phyloP scores from a whole-genome alignment of 2,888 invertebrate species.

The Thyatira batis region DNA sequence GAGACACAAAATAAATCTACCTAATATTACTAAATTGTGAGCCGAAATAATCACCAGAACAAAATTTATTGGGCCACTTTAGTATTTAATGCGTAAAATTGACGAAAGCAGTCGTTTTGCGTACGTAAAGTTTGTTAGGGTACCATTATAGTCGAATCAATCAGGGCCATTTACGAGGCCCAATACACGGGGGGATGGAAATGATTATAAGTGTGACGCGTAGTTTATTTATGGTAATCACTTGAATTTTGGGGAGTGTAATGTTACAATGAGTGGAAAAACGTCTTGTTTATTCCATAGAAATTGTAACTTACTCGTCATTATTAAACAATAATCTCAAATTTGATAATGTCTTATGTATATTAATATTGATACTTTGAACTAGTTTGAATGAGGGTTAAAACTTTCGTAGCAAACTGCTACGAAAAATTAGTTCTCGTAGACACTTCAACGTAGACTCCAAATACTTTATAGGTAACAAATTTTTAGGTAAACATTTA shows the following conservation, averaged over 20 bases:
- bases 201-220: constrained; percentile 43
- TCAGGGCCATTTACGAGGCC: constrained; percentile 55
- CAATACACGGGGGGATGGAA: constrained; percentile 44
- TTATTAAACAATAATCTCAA: too few species aligned
- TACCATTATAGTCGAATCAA: constrained; percentile 75
- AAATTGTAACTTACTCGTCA: too few species aligned
- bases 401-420: not conserved
- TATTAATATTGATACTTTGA: too few species aligned
- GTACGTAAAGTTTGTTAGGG: constrained; percentile 58
- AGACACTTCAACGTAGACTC: not conserved
- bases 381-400: too few species aligned
- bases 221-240: constrained; percentile 66
- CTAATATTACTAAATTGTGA: constrained; percentile 54
- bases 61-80: constrained; percentile 66
- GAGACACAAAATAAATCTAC: constrained; percentile 58
- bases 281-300: not conserved
- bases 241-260: constrained; percentile 27
- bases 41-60: constrained; percentile 59
- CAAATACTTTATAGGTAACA: too few species aligned
- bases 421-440: not conserved
- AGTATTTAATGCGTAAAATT: constrained; percentile 67
- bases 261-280: not conserved
- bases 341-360: too few species aligned
- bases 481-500: too few species aligned
- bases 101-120: constrained; percentile 61